Conservation (phyloP, 2,888 invertebrate genomes). For the Bhutanitis thaidina region DNA sequence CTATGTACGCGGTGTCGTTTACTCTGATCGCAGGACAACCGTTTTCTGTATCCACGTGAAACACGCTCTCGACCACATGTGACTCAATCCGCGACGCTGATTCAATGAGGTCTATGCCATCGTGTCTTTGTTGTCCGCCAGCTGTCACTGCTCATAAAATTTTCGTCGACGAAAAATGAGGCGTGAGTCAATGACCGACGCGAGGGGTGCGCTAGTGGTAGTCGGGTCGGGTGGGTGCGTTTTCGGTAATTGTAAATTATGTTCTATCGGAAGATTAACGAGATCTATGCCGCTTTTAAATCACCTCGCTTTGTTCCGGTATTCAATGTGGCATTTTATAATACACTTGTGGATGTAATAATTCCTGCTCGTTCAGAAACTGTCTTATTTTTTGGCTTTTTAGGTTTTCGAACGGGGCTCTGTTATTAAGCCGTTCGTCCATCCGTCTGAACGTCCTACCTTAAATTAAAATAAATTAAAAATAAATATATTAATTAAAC, state of each 20-base stretch:
- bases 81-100: neutral
- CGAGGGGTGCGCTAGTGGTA: constrained; percentile 27
- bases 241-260: constrained; percentile 13
- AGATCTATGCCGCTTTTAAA: neutral
- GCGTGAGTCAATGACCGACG: constrained; percentile 35
- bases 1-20: neutral
- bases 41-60: neutral
- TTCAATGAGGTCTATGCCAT: neutral
- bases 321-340: no score
- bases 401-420: no score
- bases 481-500: no score
- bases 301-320: no score
- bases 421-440: no score
- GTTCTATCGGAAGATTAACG: constrained; percentile 9
- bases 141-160: constrained; percentile 9
- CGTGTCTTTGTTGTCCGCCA: neutral
- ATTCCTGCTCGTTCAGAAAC: no score
- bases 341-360: no score
- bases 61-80: neutral
- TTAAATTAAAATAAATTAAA: no score
- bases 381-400: no score
- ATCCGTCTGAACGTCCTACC: no score
- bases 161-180: constrained; percentile 10
- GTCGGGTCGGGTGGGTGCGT: constrained; percentile 18
- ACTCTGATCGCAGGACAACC: neutral